Evolutionary conservation across 1,140 invertebrate genomes (phyloP).

Genomic region (Apis laboriosa): DNA sequence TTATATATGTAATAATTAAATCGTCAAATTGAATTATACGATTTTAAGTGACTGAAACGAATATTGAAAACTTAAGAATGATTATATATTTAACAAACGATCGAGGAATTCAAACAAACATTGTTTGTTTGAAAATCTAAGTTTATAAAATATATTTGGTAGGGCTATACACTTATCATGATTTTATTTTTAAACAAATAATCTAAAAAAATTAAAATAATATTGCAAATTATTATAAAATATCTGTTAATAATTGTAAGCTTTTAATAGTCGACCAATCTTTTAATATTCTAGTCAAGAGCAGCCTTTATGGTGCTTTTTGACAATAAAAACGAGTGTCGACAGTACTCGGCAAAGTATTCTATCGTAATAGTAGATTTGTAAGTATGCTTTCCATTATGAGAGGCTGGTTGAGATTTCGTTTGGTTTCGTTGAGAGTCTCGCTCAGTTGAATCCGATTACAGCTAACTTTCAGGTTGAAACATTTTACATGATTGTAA

Average conservation of each 20-base stretch:
- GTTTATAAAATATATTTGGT: background rate
- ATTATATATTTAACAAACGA: background rate
- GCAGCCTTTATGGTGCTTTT: background rate
- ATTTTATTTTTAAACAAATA: background rate
- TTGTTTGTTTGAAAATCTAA: background rate
- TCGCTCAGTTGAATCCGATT: slow-evolving; percentile 14
- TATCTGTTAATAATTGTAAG: background rate
- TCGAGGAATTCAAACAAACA: background rate
- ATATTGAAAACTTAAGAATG: background rate
- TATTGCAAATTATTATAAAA: background rate
- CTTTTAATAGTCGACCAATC: slow-evolving; percentile 2
- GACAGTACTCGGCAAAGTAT: background rate
- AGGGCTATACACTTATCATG: background rate
- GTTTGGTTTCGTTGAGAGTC: slow-evolving; percentile 23
- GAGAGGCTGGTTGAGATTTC: slow-evolving; percentile 19
- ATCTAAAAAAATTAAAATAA: background rate
- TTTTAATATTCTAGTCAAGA: slow-evolving; percentile 12
- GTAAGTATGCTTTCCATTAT: slow-evolving; percentile 33
- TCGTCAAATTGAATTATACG: background rate
- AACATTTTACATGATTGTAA: slow-evolving; percentile 1
- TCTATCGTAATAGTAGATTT: background rate
- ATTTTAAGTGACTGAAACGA: background rate
- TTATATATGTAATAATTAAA: background rate
- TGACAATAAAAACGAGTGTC: background rate
- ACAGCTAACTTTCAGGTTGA: slow-evolving; percentile 28